A percentile compares a stretch with the other conserved stretches of the same genome.
These are phyloP conservation scores for Drepanosiphum platanoidis DNA, from an alignment of 2,888 invertebrate species.

Conservation along the genomic window DNA sequence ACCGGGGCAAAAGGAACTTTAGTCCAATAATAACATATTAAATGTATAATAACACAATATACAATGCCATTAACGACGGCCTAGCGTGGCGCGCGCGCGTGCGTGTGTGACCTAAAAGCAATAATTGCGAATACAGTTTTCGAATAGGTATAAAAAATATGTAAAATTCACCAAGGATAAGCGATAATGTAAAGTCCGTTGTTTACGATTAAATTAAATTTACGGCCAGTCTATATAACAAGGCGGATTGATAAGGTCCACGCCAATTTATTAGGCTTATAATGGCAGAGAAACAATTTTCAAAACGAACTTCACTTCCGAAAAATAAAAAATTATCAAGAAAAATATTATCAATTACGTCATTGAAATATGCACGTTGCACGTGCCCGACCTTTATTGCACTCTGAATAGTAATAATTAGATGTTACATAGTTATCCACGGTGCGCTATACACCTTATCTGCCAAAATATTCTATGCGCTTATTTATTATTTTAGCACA, in stretches of 20 bases:
- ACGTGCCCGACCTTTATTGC: conserved; percentile 58
- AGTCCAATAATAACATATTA: not conserved
- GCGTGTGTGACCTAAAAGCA: not conserved
- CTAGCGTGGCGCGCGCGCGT: no score
- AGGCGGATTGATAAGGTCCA: not conserved
- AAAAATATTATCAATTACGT: conserved; percentile 46
- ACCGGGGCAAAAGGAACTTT: not conserved
- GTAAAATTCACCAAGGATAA: not conserved
- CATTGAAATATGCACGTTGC: conserved; percentile 52
- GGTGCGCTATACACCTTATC: conserved; percentile 3
- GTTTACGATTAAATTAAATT: not conserved
- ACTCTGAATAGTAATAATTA: conserved; percentile 28
- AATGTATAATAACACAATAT: no score
- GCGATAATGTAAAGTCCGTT: not conserved
- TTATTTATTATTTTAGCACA: conserved; percentile 46
- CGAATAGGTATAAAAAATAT: not conserved
- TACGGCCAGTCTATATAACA: not conserved
- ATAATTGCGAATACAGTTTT: not conserved
- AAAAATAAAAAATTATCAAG: conserved; percentile 23
- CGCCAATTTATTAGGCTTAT: not conserved
- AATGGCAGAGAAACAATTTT: conserved; percentile 22
- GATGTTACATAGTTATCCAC: conserved; percentile 37
- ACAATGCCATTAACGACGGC: no score
- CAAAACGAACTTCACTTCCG: conserved; percentile 37
- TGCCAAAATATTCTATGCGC: conserved; percentile 47